These are phyloP conservation scores for Nomada flava DNA, from an alignment of 2,888 invertebrate genomes.

Conservation along the genomic window DNA sequence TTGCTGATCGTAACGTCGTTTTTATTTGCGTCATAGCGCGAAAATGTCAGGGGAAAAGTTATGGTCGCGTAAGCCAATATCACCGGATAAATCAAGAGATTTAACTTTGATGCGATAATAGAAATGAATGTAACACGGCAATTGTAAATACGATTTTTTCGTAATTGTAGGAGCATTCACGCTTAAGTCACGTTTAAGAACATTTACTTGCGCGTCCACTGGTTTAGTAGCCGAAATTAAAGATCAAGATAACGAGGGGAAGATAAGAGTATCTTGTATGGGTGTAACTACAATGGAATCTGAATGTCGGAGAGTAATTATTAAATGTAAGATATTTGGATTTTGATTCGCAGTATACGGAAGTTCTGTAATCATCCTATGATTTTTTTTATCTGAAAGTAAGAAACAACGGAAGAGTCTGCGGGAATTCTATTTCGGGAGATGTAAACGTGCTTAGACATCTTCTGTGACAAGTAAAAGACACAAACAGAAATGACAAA, in stretches of 20 bases:
- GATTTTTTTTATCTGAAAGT: background rate
- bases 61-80: background rate
- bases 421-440: conserved; percentile 8
- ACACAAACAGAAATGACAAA: background rate
- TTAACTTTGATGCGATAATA: background rate
- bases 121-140: background rate
- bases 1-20: conserved; percentile 63
- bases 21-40: conserved; percentile 64
- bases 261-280: background rate
- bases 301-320: background rate
- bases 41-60: conserved; percentile 27
- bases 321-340: background rate
- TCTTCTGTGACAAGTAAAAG: background rate
- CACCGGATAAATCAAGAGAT: background rate
- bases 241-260: conserved; percentile 15
- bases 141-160: background rate
- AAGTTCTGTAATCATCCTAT: conserved; percentile 6
- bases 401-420: conserved; percentile 16
- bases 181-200: background rate
- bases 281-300: background rate
- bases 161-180: background rate
- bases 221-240: background rate
- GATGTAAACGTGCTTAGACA: background rate
- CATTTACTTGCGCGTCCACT: background rate
- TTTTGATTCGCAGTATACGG: background rate